These are phyloP conservation scores for Stenurella melanura DNA, from an alignment of 2,888 invertebrate species.

Conservation along the genomic window DNA sequence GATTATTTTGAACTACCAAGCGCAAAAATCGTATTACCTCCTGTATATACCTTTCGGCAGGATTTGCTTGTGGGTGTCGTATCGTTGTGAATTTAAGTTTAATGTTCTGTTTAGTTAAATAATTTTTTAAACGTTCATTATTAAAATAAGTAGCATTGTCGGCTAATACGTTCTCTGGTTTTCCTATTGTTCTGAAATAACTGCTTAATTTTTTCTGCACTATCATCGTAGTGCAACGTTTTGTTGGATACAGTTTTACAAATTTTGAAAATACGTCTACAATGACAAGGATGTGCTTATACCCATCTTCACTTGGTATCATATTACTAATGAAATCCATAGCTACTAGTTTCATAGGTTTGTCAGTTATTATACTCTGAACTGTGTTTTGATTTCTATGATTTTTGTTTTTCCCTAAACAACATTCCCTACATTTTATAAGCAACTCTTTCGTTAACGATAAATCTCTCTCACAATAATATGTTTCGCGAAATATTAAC, in stretches of 20 bases:
- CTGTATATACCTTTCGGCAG: not conserved
- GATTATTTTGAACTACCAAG: not conserved
- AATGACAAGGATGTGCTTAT: too few relatives aligned
- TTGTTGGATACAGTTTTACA: not conserved
- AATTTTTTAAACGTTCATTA: not conserved
- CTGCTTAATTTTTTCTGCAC: not conserved
- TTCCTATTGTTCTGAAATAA: not conserved
- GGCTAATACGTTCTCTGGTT: not conserved
- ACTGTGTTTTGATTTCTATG: too few relatives aligned
- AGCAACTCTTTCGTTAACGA: too few relatives aligned
- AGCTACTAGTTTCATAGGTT: too few relatives aligned
- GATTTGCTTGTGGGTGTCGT: not conserved
- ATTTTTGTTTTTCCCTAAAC: too few relatives aligned
- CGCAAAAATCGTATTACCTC: not conserved
- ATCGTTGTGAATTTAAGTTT: not conserved
- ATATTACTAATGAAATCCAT: too few relatives aligned
- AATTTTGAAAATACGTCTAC: too few relatives aligned
- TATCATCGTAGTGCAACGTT: not conserved
- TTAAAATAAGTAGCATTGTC: conserved; percentile 10
- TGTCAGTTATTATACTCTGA: too few relatives aligned
- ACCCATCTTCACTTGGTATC: too few relatives aligned
- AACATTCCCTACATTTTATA: too few relatives aligned
- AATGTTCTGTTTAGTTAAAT: not conserved
- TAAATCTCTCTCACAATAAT: too few relatives aligned
- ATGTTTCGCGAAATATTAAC: too few relatives aligned